Percentiles rank a stretch among this genome's conserved stretches.
Conservation (phyloP, 2,888 invertebrate species). For the Macaria notata region DNA sequence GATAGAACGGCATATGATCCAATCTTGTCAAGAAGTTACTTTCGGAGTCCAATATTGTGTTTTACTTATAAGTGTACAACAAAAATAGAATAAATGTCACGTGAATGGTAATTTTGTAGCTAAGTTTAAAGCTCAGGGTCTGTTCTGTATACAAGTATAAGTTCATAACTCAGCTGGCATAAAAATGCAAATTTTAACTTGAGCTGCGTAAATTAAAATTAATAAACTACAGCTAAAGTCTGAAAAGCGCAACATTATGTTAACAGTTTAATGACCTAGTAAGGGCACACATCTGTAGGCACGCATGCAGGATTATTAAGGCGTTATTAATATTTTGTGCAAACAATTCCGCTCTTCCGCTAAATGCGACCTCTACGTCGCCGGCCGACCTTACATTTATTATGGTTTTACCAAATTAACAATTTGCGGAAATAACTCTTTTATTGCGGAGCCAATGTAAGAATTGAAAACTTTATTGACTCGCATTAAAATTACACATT, state of each 20-base stretch:
- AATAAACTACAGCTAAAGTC: too few species aligned
- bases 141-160: too few species aligned
- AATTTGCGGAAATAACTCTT: slow-evolving; percentile 45
- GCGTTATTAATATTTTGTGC: slow-evolving; percentile 26
- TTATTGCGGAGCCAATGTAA: slow-evolving; percentile 34
- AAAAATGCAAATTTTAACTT: too few species aligned
- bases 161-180: too few species aligned
- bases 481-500: slow-evolving; percentile 25
- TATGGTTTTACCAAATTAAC: slow-evolving; percentile 41
- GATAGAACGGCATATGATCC: slow-evolving; percentile 3
- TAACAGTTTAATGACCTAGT: slow-evolving; percentile 2
- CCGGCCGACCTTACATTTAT: slow-evolving; percentile 46
- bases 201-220: too few species aligned
- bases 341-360: slow-evolving; percentile 46
- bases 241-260: too few species aligned
- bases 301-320: background rate
- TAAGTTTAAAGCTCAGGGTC: too few species aligned
- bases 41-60: slow-evolving; percentile 6
- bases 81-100: background rate
- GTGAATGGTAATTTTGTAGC: background rate
- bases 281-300: slow-evolving; percentile 6
- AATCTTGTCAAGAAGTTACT: slow-evolving; percentile 3
- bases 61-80: background rate
- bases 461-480: slow-evolving; percentile 30
- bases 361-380: slow-evolving; percentile 42